These are phyloP conservation scores for Lithophane leautieri DNA, from an alignment of 2,888 invertebrate genomes.

Conservation along the genomic window DNA sequence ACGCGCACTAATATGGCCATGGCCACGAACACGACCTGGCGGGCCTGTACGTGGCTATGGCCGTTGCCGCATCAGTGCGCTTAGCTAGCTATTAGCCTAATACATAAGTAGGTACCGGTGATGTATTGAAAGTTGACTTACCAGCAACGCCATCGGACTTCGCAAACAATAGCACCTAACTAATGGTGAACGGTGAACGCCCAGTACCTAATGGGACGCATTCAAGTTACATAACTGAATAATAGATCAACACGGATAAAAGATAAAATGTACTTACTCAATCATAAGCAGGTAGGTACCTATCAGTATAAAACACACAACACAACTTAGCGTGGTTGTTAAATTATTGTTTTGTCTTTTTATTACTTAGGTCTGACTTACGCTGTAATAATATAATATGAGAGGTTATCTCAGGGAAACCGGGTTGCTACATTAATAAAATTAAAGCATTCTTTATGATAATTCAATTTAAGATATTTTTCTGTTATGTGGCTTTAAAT, in stretches of 20 bases:
- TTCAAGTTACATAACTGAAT: not conserved
- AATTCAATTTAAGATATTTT: not conserved
- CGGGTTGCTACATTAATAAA: not conserved
- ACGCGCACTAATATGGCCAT: not conserved
- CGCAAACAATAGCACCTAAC: not conserved
- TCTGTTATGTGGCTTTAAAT: too few relatives aligned
- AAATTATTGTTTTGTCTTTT: not conserved
- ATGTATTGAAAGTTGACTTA: not conserved
- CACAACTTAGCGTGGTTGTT: not conserved
- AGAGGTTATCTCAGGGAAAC: not conserved
- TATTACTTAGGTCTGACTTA: not conserved
- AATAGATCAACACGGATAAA: not conserved
- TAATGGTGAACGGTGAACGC: not conserved
- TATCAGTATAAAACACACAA: not conserved
- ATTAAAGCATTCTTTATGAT: not conserved
- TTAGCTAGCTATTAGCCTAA: not conserved
- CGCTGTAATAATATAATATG: not conserved
- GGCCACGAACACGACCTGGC: not conserved
- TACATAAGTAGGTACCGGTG: not conserved
- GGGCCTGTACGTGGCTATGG: not conserved
- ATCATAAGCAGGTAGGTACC: not conserved
- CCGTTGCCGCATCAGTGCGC: not conserved
- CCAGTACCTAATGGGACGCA: not conserved
- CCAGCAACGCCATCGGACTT: not conserved
- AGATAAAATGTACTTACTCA: not conserved